A percentile compares a stretch with the other conserved stretches of the same genome.
phyloP scores from a whole-genome alignment of 2,888 invertebrate genomes.

The Nipponacmea schrenckii region DNA sequence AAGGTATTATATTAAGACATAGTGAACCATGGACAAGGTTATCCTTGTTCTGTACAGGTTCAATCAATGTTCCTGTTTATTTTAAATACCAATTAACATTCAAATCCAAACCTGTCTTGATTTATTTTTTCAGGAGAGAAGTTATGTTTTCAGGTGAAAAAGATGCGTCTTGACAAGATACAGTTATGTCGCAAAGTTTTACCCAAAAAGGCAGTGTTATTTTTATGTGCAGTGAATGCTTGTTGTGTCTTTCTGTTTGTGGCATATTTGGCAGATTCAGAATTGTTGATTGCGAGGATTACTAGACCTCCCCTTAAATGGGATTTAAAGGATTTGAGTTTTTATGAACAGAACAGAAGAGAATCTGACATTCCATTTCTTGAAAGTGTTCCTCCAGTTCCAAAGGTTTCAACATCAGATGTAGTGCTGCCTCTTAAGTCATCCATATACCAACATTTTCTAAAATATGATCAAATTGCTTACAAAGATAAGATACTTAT shows the following conservation, averaged over 20 bases:
- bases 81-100: no score
- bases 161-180: no score
- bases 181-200: no score
- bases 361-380: not conserved
- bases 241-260: not conserved
- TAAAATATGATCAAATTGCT: constrained; percentile 28
- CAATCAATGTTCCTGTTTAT: no score
- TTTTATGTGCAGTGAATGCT: not conserved
- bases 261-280: not conserved
- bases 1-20: no score
- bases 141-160: no score
- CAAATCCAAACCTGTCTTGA: no score
- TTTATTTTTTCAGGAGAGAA: no score
- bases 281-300: not conserved
- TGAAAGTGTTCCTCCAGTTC: constrained; percentile 40
- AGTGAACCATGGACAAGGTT: no score
- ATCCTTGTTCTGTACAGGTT: no score
- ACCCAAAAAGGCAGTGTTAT: no score
- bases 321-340: not conserved
- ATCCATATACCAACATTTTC: constrained; percentile 32
- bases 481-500: constrained; percentile 48
- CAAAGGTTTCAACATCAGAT: constrained; percentile 42
- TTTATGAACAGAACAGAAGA: not conserved
- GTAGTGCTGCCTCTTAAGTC: constrained; percentile 36
- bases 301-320: not conserved